phyloP scores from a whole-genome alignment of 2,888 invertebrate species.

The Parascotia fuliginaria region DNA sequence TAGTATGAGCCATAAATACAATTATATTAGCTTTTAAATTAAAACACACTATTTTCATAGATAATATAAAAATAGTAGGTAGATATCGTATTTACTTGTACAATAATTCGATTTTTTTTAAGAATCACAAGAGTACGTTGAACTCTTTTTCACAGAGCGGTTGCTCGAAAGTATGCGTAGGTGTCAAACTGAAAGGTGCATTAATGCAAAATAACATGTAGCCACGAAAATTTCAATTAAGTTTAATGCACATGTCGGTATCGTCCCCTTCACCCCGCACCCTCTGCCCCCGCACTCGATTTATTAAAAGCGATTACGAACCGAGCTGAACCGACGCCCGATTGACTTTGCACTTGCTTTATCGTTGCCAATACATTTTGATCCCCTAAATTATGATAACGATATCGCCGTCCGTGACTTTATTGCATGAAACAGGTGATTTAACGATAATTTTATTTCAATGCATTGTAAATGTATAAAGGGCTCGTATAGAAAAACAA shows the following conservation, averaged over 20 bases:
- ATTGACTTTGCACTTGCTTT: slow-evolving; percentile 67
- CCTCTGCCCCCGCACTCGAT: slow-evolving; percentile 54
- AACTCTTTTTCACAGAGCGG: slow-evolving; percentile 40
- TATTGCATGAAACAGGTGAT: slow-evolving; percentile 34
- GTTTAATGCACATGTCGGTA: slow-evolving; percentile 73
- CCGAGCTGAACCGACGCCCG: slow-evolving; percentile 57
- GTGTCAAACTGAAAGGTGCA: slow-evolving; percentile 71
- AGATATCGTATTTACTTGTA: no score
- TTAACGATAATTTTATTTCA: slow-evolving; percentile 24
- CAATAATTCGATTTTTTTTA: background rate
- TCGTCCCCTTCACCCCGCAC: slow-evolving; percentile 27
- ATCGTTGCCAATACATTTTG: slow-evolving; percentile 60
- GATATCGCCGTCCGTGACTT: slow-evolving; percentile 37
- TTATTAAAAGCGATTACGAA: slow-evolving; percentile 69
- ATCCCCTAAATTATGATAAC: slow-evolving; percentile 60
- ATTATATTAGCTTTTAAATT: no score
- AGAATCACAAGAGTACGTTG: slow-evolving; percentile 29
- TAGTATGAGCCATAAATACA: no score
- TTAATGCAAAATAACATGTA: slow-evolving; percentile 77
- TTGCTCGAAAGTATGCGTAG: slow-evolving; percentile 51
- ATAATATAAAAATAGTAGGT: no score
- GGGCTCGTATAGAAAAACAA: background rate
- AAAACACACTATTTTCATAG: no score
- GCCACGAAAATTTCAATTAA: slow-evolving; percentile 81
- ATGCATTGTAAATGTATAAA: slow-evolving; percentile 16